A percentile compares a stretch with the other conserved stretches of the same genome.
phyloP scores from a whole-genome alignment of 30 jellyfish, hydroid and myxozoan species.

The Aurelia coerulea region DNA sequence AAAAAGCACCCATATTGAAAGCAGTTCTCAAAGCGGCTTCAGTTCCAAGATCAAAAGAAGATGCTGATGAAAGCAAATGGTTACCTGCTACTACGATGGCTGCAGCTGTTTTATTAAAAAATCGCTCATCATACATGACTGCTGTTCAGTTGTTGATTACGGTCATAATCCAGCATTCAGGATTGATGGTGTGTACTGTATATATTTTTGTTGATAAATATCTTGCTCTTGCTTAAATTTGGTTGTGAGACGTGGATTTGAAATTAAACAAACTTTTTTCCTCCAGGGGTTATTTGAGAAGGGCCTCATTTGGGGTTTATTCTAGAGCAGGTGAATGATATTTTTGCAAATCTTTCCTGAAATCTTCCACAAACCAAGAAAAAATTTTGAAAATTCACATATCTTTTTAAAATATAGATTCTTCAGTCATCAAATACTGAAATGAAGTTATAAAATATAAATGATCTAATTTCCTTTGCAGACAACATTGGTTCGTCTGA shows the following conservation, averaged over 20 bases:
- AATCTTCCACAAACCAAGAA: not conserved
- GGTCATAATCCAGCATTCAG: conserved; percentile 40
- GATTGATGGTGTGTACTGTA: not conserved
- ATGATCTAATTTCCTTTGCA: conserved; percentile 9
- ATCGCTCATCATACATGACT: conserved; percentile 12
- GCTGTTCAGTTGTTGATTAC: conserved; percentile 26
- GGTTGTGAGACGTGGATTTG: not conserved
- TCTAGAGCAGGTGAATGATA: not conserved
- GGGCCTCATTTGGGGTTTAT: not conserved
- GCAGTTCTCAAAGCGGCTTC: conserved; percentile 36
- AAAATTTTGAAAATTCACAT: not conserved
- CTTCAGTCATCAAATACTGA: conserved; percentile 1
- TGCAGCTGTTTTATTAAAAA: conserved; percentile 32
- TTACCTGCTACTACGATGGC: conserved; percentile 6
- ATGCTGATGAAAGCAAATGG: conserved; percentile 8
- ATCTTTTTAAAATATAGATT: not conserved
- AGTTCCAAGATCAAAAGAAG: not conserved
- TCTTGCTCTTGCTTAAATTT: not conserved
- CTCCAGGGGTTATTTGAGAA: not conserved
- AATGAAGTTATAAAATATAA: not conserved
- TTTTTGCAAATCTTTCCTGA: not conserved
- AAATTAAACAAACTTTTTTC: not conserved
- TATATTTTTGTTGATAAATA: not conserved
- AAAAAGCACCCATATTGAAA: conserved; percentile 9
- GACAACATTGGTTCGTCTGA: conserved; percentile 36